Evolutionary conservation across 2,888 invertebrate species (phyloP).

Genomic region (Pseudanteris insignis): DNA sequence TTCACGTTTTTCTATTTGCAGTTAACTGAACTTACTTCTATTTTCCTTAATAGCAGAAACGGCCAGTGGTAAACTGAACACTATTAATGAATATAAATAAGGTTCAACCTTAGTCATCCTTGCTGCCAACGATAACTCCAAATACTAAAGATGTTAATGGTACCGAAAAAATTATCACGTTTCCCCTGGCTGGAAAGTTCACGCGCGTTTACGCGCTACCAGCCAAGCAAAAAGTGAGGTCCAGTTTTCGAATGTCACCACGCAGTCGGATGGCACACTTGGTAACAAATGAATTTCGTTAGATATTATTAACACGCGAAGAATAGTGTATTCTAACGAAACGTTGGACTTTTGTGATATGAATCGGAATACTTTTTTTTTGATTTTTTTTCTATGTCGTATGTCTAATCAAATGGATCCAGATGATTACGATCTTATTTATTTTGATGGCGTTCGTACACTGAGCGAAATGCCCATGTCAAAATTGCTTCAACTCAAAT

Average conservation of each 20-base stretch:
- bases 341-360: conserved; percentile 3
- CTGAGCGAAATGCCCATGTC: conserved; percentile 77
- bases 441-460: conserved; percentile 62
- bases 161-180: conserved; percentile 3
- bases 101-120: conserved; percentile 35
- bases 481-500: conserved; percentile 74
- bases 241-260: not conserved
- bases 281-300: not conserved
- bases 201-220: conserved; percentile 41
- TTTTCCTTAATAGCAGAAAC: conserved; percentile 29
- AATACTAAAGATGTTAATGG: conserved; percentile 31
- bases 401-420: conserved; percentile 4
- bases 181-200: conserved; percentile 1
- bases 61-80: conserved; percentile 14
- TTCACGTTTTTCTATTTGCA: too few relatives aligned
- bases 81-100: not conserved
- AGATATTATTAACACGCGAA: too few relatives aligned
- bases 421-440: conserved; percentile 39
- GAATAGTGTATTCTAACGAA: too few relatives aligned
- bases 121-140: conserved; percentile 9
- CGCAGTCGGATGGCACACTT: conserved; percentile 13
- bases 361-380: conserved; percentile 13
- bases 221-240: conserved; percentile 46
- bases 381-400: conserved; percentile 5
- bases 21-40: conserved; percentile 48